Percentiles rank a stretch among this genome's conserved stretches.
phyloP scores from a whole-genome alignment of 2,113 vertebrate species.

The Centropus unirufus region DNA sequence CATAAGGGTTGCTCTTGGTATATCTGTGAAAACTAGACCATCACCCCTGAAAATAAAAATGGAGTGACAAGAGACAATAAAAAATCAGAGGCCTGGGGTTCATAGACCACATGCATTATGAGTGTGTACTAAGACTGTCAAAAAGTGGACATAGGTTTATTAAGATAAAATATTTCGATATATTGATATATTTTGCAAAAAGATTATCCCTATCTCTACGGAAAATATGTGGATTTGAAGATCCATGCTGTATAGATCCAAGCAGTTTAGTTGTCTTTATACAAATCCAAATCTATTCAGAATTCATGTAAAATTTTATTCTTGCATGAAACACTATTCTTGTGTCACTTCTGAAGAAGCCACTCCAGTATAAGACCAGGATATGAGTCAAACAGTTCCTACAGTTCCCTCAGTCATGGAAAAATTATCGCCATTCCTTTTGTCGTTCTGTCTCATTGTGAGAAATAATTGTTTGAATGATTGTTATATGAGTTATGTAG shows the following conservation, averaged over 20 bases:
- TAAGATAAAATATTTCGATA: neutral
- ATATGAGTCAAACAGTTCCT: neutral
- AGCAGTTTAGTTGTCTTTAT: neutral
- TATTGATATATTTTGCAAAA: neutral
- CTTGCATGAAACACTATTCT: neutral
- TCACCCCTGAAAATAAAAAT: neutral
- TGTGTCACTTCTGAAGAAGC: neutral
- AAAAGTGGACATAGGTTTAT: neutral
- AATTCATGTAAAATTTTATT: neutral
- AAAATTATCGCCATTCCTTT: neutral
- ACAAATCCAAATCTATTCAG: neutral
- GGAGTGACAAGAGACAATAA: neutral
- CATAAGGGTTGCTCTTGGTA: neutral
- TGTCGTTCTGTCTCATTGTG: fast-evolving
- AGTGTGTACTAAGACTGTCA: neutral
- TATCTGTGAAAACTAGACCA: neutral
- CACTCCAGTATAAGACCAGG: neutral
- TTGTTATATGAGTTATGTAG: neutral
- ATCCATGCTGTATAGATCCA: neutral
- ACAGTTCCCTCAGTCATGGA: neutral
- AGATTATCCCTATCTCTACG: neutral
- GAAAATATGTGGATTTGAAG: neutral
- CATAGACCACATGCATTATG: neutral
- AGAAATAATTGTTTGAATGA: too few species aligned
- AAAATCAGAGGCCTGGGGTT: neutral